Evolutionary conservation across 2,113 vertebrate species (phyloP), one percentile per base, ranked within the genome.

Genomic region (Meriones unguiculatus): DNA sequence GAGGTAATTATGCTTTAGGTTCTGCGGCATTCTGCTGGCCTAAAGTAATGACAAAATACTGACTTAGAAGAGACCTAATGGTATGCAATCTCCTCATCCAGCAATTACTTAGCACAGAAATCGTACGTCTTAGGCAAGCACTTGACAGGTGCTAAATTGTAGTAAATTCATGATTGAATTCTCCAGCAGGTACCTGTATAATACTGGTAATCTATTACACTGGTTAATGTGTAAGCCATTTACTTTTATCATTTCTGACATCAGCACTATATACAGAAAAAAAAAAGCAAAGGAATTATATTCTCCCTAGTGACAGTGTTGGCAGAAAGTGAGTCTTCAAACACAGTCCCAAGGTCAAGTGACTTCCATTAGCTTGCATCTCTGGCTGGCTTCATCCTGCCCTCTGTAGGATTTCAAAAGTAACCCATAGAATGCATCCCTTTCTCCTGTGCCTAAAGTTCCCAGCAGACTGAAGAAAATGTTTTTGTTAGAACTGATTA

Each of bases 141-240:
- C 59, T 94, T 97, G 77, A 38, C 81, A 92, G 46, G 14, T 92
- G 32, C 78, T 92, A 96, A 93, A 92, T 62, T 92, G 57, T n/a
- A 80, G 75, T 86, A 95, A 92, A 93, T 88, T 73, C 38, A 88
- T 50, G 65, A 96, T 41, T 93, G 28, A 93, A 93, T 90, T 98
- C 22, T 88, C 20, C 76, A 92, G 70, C 32, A 90, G 59, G 30
- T 90, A 72, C 25, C 75, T 95, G 22, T 25, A 81, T 25, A 81
- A 14, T 76, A n/a, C 67, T 93, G 75, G 88, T 86, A 88, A 95
- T 95, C 65, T 93, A 92, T 97, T 85, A 70, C n/a, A 25, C 35
- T 91, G 65, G 65, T 62, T 95, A 92, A 91, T 92, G n/a, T 81
- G 5, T 76, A 84, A 93, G 52, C 28, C 80, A 69, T 67, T 30